Percentiles rank a stretch among this genome's conserved stretches.
Conservation (phyloP, 1,140 invertebrate species). For the Cydia pomonella region DNA sequence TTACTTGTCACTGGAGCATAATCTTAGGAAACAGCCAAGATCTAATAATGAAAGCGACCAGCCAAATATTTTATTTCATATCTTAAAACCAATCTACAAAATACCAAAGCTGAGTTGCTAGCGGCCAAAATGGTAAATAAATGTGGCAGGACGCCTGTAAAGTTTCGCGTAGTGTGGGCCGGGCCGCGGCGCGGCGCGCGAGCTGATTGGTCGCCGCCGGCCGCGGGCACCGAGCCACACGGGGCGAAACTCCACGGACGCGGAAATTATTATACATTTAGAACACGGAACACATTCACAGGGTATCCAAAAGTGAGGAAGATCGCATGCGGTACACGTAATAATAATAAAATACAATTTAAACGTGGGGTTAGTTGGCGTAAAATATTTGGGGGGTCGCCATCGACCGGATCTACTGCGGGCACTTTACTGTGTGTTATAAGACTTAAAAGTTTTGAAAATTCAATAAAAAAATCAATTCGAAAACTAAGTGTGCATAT, state of each 20-base stretch:
- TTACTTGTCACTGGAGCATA: conserved; percentile 51
- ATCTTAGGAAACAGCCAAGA: conserved; percentile 66
- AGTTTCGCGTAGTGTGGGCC: conserved; percentile 43
- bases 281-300: conserved; percentile 65
- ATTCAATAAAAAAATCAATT: too few species aligned
- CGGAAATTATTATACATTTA: conserved; percentile 50
- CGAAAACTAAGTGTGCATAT: not conserved
- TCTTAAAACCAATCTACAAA: conserved; percentile 51
- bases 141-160: conserved; percentile 43
- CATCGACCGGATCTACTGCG: conserved; percentile 50
- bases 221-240: conserved; percentile 37
- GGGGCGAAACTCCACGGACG: conserved; percentile 39
- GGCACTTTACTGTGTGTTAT: conserved; percentile 44
- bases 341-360: conserved; percentile 45
- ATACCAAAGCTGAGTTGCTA: conserved; percentile 65
- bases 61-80: conserved; percentile 64
- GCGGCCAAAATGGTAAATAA: conserved; percentile 58
- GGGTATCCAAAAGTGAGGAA: conserved; percentile 51
- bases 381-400: conserved; percentile 68
- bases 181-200: not conserved
- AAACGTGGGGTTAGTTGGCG: conserved; percentile 52
- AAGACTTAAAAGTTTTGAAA: conserved; percentile 5
- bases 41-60: conserved; percentile 68
- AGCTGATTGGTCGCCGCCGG: conserved; percentile 35
- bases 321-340: conserved; percentile 60